Evolutionary conservation across 2,888 invertebrate species (phyloP).

Genomic region (Azorinus chamasolen): DNA sequence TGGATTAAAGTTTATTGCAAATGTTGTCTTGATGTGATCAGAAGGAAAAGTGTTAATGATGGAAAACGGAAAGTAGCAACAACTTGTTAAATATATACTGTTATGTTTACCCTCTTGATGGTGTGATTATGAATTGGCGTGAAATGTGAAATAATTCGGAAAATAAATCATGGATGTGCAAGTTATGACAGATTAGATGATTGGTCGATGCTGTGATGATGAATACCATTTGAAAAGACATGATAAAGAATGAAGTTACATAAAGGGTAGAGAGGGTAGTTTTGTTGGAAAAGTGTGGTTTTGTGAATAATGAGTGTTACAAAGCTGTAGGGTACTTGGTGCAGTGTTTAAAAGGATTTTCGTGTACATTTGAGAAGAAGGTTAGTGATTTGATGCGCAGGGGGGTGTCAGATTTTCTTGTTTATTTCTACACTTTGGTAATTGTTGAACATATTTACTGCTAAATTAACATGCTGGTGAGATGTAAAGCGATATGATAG

Average conservation of each 20-base stretch:
- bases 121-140: slow-evolving; percentile 3
- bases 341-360: slow-evolving; percentile 1
- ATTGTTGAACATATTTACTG: too few species aligned
- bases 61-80: not conserved
- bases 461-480: too few species aligned
- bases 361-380: not conserved
- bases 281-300: not conserved
- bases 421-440: too few species aligned
- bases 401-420: too few species aligned
- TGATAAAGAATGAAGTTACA: not conserved
- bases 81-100: slow-evolving; percentile 12
- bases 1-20: too few species aligned
- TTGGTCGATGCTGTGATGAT: slow-evolving; percentile 1
- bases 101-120: not conserved
- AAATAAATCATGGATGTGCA: not conserved
- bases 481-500: too few species aligned
- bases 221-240: not conserved
- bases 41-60: not conserved
- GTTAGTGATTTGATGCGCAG: slow-evolving; percentile 9
- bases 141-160: not conserved
- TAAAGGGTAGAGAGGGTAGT: slow-evolving; percentile 2
- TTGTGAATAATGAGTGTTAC: slow-evolving; percentile 6
- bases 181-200: slow-evolving; percentile 2
- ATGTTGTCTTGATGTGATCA: too few species aligned
- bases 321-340: slow-evolving; percentile 2